Base-by-base conservation (phyloP, 2,113 vertebrate genomes). In the Hypanus sabinus region DNA sequence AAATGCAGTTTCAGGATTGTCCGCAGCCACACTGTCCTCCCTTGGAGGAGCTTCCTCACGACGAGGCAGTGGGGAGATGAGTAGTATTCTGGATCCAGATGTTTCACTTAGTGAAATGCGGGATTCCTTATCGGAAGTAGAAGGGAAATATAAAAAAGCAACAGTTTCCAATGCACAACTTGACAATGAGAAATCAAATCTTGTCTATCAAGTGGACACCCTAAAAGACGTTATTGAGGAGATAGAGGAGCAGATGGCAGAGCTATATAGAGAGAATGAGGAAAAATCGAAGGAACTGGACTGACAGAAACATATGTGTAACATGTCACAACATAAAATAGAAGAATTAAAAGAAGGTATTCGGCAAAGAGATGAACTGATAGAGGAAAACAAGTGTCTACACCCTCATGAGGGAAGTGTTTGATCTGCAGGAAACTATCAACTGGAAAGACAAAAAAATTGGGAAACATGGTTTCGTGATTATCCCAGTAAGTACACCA, bases 381-480 rank as follows among this genome's bases (percentile, higher is more conserved):
- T 99, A 95, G 98, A 99, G 98, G 98, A 98, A 96, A 99, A 97
- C 96, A 98, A 98, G 95, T 97, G 95, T 95, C 97, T 97, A 96
- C 96, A 97, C 95, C 96, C 95, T 99, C 96, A 98, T 98, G 95
- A 98, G 97, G 96, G 98, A 99, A 96, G 96, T 98, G 96, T 99
- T 98, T 98, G 98, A 99, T 96, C 98, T 99, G 94, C 99, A 99
- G 96, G 99, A 99, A 97, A 99, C 99, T 94, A 96, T 99, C 97
- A 98, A 98, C 98, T 99, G 99, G 99, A 99, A 99, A 99, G 98
- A 99, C 98, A 99, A 98, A 98, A 99, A 97, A 97, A 99, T 99
- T 96, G 98, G 98, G 99, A 98, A 98, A 96, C 97, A 99, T 0
- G 98, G 99, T 94, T 97, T 99, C 95, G 98, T 99, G 95, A 98